Base-by-base conservation (phyloP, 2,888 invertebrate species). In the Agriopis marginaria region DNA sequence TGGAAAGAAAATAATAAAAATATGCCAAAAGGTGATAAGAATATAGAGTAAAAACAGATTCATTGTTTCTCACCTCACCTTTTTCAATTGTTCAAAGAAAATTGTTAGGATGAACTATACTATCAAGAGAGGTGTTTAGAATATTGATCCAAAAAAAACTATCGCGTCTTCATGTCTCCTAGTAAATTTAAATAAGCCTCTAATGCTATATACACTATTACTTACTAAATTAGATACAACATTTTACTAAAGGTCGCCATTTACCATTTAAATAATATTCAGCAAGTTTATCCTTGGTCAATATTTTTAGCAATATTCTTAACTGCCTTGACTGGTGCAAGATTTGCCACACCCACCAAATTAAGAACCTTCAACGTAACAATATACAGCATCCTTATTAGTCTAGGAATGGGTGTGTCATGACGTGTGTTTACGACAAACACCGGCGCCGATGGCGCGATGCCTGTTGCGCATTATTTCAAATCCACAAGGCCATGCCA, bases 391-490 rank as follows among this genome's bases (percentile, higher is more conserved):
- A 77, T 82, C 88, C 89, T 87, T 91, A 92, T 92, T 91, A 83
- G 91, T 87, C 86, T 84, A 90, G 77, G 77, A 87, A 91, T 91
- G 93, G 93, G 93, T 93, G 93, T 93, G 93, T 93, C 92, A 72
- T 92, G 92, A 92, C 92, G 92, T 88, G 78, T 87, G 80, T 88
- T 86, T 87, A 87, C 87, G 84, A 86, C 78, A 68, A 68, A 45
- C 67, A 54, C 64, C 80, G 73, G 70, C 76, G 81, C 75, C 76
- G 77, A 80, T 82, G 80, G 83, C 85, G 86, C 79, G 81, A 79
- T 81, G 82, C 80, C 82, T 87, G 88, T 85, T 90, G 91, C 90
- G 92, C 89, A 90, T 89, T 90, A 91, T 91, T 92, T 86, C 87
- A 87, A 58, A 51, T 63, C 74, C 78, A 77, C 75, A 93, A 93